Conservation (phyloP, 2,797 vertebrate species). For the Pseudochromis fuscus region DNA sequence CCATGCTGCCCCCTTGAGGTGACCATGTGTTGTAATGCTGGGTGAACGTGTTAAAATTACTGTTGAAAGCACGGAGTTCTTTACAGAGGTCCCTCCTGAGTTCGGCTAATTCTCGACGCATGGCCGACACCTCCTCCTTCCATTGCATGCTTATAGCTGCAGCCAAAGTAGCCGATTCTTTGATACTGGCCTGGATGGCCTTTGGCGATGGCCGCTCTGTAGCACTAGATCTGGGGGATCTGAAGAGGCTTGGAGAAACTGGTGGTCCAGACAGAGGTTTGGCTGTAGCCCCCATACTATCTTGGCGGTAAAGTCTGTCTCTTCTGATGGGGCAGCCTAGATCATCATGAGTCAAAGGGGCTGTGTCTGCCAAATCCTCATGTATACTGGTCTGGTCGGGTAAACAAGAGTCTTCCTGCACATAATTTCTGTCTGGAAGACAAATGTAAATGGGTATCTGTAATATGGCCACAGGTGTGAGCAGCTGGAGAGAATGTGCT, state of each 20-base stretch:
- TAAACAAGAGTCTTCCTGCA: slow-evolving; percentile 87
- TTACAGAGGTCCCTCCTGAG: slow-evolving; percentile 86
- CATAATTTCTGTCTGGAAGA: slow-evolving; percentile 90
- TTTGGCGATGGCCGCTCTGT: slow-evolving; percentile 82
- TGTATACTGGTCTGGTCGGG: slow-evolving; percentile 83
- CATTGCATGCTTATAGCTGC: slow-evolving; percentile 88
- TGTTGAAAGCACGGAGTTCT: slow-evolving; percentile 87
- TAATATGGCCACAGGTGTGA: slow-evolving; percentile 83
- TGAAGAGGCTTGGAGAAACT: slow-evolving; percentile 82
- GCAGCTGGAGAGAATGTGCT: slow-evolving; percentile 86
- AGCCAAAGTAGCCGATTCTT: slow-evolving; percentile 86
- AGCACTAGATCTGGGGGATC: slow-evolving; percentile 72
- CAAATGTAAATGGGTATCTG: slow-evolving; percentile 87
- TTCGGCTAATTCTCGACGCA: slow-evolving; percentile 86
- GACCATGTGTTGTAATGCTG: slow-evolving; percentile 89
- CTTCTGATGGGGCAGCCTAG: slow-evolving; percentile 83
- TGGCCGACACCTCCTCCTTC: slow-evolving; percentile 87
- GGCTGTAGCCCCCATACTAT: slow-evolving; percentile 78
- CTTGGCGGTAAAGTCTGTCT: slow-evolving; percentile 81
- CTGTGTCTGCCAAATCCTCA: slow-evolving; percentile 82
- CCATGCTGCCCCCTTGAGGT: slow-evolving; percentile 75
- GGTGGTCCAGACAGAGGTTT: slow-evolving; percentile 82
- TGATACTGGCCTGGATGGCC: slow-evolving; percentile 87
- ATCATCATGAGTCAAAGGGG: slow-evolving; percentile 85
- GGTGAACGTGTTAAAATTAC: slow-evolving; percentile 86